Base-by-base conservation (phyloP, 2,797 vertebrate species). In the Syngnathus acus region DNA sequence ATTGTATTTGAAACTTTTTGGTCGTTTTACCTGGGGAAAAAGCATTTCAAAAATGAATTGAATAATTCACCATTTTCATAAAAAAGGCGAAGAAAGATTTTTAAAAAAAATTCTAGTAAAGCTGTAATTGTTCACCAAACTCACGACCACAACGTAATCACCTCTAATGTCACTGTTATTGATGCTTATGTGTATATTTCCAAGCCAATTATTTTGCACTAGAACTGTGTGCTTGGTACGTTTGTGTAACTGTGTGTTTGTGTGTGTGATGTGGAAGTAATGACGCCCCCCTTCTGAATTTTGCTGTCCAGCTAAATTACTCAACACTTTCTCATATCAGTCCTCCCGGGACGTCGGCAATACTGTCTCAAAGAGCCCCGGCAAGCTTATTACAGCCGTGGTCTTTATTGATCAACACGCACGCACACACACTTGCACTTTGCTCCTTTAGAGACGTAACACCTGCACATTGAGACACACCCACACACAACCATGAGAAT, bases 291-390 rank as follows among this genome's bases (percentile, higher is more conserved):
- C 32, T 67, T 73, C 58, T 69, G 67, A 73, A 78, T 78, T 78
- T 77, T 72, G 84, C 83, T 80, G 84, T 79, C 68, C 69, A 81
- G 65, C 72, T 81, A 80, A 82, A 84, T 87, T 85, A 80, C 73
- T 72, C 67, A 73, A 74, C 70, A 65, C 66, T 77, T 82, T 78
- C 68, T 79, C 78, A 77, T 77, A 68, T 73, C 66, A 68, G 67
- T 66, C 78, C 81, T 82, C 85, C 47, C 38, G 85, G 78, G 85
- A 69, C 59, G 59, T 45, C 73, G 68, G 72, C 76, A 80, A 81
- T 80, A 78, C 75, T 82, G 84, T 86, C 84, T 84, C 78, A 73
- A 70, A 45, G 50, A 76, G 80, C 77, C 74, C 32, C 48, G 47
- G 76, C 72, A 64, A 68, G 78, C 80, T 83, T 86, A 86, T 87